Evolutionary conservation across 2,113 vertebrate genomes (phyloP), one percentile per base, ranked within the genome.

Genomic region (Emydura subglobosa): DNA sequence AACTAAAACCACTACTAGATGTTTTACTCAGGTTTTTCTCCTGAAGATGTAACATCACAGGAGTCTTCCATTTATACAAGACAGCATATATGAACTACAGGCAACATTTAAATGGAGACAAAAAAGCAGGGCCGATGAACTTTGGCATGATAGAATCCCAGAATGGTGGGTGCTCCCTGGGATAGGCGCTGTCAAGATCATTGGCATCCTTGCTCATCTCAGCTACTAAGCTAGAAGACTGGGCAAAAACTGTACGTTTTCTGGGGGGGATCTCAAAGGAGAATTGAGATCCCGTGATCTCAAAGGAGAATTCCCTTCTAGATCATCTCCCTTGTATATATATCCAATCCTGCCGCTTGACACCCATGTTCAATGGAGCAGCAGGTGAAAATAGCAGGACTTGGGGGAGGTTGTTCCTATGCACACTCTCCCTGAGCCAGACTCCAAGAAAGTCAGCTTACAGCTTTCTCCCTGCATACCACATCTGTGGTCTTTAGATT

Each of bases 401-500:
- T 31, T 82, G 11, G n/a, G 6, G 3, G 12, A 93, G 5, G 5
- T 0, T 1, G 3, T 27, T 19, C 21, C 1, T 85, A 17, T 27
- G 22, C 22, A 17, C 9, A 42, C 0, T 74, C 88, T 2, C 3
- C 39, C 12, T 51, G 86, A 5, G 6, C 0, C 10, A 57, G 10
- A 51, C 17, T 25, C 29, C 49, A 51, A 17, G 27, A 50, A 27
- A 16, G 42, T 80, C 49, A 49, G 27, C 25, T 44, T 14, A 49
- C 14, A 17, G 49, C 3, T 89, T 16, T 10, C 34, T 59, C 87
- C 83, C n/a, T 94, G 82, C 55, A 91, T 91, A 88, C 86, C n/a
- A 89, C 74, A 90, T 89, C 85, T 93, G 55, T 29, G 13, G 47
- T 50, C 82, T 92, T 97, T 95, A 95, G 96, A 78, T 76, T 90